Percentiles rank a stretch among this genome's conserved stretches.
These are phyloP conservation scores for Telenomus remus DNA, from an alignment of 1,140 invertebrate species.

Conservation along the genomic window DNA sequence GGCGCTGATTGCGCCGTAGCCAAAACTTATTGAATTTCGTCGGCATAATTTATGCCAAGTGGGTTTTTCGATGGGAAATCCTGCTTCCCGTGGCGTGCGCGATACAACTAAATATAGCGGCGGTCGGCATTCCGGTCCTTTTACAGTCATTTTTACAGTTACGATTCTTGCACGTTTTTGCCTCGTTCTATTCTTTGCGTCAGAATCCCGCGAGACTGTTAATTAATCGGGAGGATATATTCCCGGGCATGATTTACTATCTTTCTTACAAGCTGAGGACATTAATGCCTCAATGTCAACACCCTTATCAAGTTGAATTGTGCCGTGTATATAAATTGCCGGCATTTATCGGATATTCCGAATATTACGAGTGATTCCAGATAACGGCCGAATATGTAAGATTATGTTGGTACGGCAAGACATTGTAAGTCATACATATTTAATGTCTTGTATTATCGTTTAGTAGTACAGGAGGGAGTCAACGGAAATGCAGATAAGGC, in stretches of 20 bases:
- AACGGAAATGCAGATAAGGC: constrained; percentile 49
- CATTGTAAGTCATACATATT: constrained; percentile 55
- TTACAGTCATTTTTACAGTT: constrained; percentile 27
- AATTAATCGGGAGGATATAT: constrained; percentile 29
- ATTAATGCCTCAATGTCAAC: constrained; percentile 49
- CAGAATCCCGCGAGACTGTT: constrained; percentile 1
- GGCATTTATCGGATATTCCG: constrained; percentile 52
- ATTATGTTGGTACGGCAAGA: constrained; percentile 48
- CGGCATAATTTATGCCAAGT: constrained; percentile 27
- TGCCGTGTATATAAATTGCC: constrained; percentile 50
- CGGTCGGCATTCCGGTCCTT: constrained; percentile 11
- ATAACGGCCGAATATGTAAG: constrained; percentile 49
- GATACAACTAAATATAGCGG: constrained; percentile 8
- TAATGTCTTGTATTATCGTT: constrained; percentile 49
- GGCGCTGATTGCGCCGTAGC: neutral
- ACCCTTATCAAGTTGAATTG: constrained; percentile 49
- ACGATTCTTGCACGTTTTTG: constrained; percentile 11
- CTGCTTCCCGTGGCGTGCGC: constrained; percentile 17
- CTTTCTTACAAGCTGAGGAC: constrained; percentile 18
- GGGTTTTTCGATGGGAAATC: constrained; percentile 41
- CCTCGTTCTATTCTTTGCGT: constrained; percentile 7
- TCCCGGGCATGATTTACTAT: constrained; percentile 24
- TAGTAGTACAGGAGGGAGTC: constrained; percentile 42
- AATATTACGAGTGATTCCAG: constrained; percentile 47
- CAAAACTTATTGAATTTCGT: constrained; percentile 3